Evolutionary conservation across 1,140 invertebrate genomes (phyloP), one percentile per base, ranked within the genome.

Genomic region (Macrobrachium nipponense): DNA sequence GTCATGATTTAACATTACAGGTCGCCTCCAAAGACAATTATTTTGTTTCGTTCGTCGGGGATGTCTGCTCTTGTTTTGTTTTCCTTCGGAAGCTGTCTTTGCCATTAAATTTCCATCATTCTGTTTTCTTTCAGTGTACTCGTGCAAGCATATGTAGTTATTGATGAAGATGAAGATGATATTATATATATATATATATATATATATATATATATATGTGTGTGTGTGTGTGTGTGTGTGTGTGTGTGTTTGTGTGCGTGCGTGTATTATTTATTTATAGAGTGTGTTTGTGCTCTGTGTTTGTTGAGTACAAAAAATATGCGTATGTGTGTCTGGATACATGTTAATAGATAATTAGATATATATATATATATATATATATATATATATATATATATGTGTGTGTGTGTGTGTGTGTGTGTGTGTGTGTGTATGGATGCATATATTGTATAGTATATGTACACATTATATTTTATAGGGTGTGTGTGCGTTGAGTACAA

Each of bases 191-290:
- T 23, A 70, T 70, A 70, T 70, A 27, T 70, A 70, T 27, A 27
- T 70, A 27, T 80, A 80, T 80, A 80, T 80, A 66, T 80, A 80
- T 66, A 66, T 80, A 66, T 66, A 66, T 80, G 66, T 80, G 51
- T 66, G 51, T 80, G 51, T 80, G 36, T 80, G 51, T 66, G 0
- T 80, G 51, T 80, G 66, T 66, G 44, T 80, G 51, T 80, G 51
- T 66, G 44, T 80, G 44, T 80, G 51, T 66, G 27, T 79, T 64
- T 62, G 64, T 62, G 27, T 20, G 17, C 14, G 17, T 79, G 23
- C 11, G n/a, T 79, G 64, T 62, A 61, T 61, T 59, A 44, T 51
- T 11, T 76, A 12, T 70, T 70, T 66, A 20, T 7, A 66, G 27
- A 66, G 80, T 82, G 76, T 60, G 58, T 78, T 66, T 82, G 5